phyloP scores from a whole-genome alignment of 2,888 invertebrate species.

The Mesorhabditis sp. region DNA sequence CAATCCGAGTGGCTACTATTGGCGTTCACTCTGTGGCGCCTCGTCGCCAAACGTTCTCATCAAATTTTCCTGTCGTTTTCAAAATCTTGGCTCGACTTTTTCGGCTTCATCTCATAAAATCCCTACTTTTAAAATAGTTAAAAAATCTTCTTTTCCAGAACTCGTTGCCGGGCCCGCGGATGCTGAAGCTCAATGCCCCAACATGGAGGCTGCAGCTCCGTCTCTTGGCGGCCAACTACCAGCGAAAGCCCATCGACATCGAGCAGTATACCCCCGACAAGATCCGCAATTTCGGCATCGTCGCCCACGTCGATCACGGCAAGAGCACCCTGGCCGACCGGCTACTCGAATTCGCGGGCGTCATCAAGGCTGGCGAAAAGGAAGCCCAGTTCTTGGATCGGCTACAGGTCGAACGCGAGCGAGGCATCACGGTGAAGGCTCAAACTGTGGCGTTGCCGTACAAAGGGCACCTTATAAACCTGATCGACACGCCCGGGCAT shows the following conservation, averaged over 20 bases:
- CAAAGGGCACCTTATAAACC: conserved; percentile 70
- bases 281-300: conserved; percentile 87
- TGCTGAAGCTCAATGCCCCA: too few relatives aligned
- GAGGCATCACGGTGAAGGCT: conserved; percentile 97
- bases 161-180: too few relatives aligned
- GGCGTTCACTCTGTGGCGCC: too few relatives aligned
- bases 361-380: conserved; percentile 30
- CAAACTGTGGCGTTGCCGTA: conserved; percentile 82
- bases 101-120: too few relatives aligned
- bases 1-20: too few relatives aligned
- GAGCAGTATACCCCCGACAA: conserved; percentile 40
- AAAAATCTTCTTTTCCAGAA: too few relatives aligned
- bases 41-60: too few relatives aligned
- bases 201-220: not conserved
- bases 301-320: conserved; percentile 98
- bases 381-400: conserved; percentile 27
- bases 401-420: conserved; percentile 78
- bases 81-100: too few relatives aligned
- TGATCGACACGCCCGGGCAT: conserved; percentile 95
- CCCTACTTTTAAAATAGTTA: too few relatives aligned
- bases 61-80: too few relatives aligned
- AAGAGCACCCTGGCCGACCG: conserved; percentile 95
- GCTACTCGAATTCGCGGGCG: conserved; percentile 81
- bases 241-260: conserved; percentile 11
- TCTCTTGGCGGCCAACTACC: not conserved